Base-by-base conservation (phyloP, 2,797 vertebrate species). In the Nannoperca australis region DNA sequence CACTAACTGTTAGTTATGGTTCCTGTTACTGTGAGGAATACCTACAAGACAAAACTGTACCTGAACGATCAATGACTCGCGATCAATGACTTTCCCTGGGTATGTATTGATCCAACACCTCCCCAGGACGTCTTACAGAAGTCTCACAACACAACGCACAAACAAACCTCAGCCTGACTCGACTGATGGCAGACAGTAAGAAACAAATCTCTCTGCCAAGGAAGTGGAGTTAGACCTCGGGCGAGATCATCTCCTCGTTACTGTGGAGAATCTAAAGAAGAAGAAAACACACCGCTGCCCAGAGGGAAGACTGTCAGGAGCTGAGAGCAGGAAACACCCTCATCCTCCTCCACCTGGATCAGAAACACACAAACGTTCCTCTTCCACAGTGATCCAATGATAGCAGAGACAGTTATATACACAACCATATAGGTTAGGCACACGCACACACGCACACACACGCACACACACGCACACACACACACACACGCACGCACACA, bases 341-440 rank as follows among this genome's bases (percentile, higher is more conserved):
- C 70, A 40, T 70, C 44, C 68, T 53, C 20, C 56, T 90, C 79
- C 86, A 74, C 80, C 51, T 2, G 17, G n/a, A 82, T 75, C 68
- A 81, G 78, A 88, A 27, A 85, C 55, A 79, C 54, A 45, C 6
- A 7, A 34, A 73, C 38, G 30, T n/a, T 51, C 18, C 51, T 55
- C 40, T 82, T 51, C 86, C 70, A 81, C 85, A 77, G 24, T 42
- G 71, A 86, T 78, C 36, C 22, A 59, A 65, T 20, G 45, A 80
- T 32, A 60, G 24, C 30, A 1, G 55, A 30, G n/a, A n/a, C n/a
- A n/a, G n/a, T n/a, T n/a, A n/a, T 73, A 75, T 15, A 72, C 58
- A 50, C 24, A 56, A 17, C 24, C 22, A 3, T 24, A n/a, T n/a
- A n/a, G n/a, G n/a, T n/a, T n/a, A n/a, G n/a, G n/a, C n/a, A n/a